These are phyloP conservation scores for Pseudococcus longispinus DNA, from an alignment of 2,888 invertebrate species.

Conservation along the genomic window DNA sequence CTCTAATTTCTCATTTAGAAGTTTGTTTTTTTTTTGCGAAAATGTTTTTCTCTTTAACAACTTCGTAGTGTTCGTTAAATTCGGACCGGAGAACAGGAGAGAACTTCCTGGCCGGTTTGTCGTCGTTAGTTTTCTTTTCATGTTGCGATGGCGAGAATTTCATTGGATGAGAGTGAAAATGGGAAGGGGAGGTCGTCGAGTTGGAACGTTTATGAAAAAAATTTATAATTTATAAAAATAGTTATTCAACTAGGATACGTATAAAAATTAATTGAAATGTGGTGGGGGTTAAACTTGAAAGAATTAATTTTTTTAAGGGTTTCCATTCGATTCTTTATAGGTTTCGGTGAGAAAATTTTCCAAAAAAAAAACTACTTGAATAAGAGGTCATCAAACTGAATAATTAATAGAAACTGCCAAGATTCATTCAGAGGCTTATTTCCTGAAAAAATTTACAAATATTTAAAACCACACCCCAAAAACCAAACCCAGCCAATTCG, in stretches of 20 bases:
- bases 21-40: not conserved
- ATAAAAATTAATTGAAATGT: no score
- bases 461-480: not conserved
- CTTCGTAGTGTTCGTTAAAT: not conserved
- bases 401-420: no score
- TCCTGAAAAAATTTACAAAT: not conserved
- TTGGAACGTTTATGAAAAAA: not conserved
- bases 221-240: not conserved
- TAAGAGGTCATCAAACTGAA: no score
- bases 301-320: no score
- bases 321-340: no score
- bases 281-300: no score
- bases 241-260: not conserved
- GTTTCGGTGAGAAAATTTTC: no score
- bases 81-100: not conserved
- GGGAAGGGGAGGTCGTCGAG: not conserved
- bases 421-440: no score
- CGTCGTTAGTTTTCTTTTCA: not conserved
- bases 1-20: constrained; percentile 24
- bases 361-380: no score
- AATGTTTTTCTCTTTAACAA: constrained; percentile 31
- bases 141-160: not conserved
- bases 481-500: not conserved
- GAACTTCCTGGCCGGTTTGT: not conserved
- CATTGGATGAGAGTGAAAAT: not conserved